A percentile compares a stretch with the other conserved stretches of the same genome.
Evolutionary conservation across 2,888 invertebrate genomes (phyloP).

Genomic region (Zygaena filipendulae): DNA sequence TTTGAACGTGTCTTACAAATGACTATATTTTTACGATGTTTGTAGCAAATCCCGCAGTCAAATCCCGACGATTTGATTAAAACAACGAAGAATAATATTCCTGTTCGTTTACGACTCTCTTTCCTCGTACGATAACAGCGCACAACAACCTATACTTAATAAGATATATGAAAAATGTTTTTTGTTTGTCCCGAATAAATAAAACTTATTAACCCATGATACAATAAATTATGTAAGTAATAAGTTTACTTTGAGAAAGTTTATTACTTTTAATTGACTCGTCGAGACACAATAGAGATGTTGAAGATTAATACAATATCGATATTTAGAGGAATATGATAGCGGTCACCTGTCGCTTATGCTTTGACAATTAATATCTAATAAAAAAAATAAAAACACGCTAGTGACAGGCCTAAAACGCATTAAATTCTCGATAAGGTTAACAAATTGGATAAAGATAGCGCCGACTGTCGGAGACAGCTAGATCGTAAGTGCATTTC

Average conservation of each 20-base stretch:
- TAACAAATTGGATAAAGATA: constrained; percentile 69
- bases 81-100: constrained; percentile 22
- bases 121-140: constrained; percentile 9
- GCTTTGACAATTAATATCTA: too few species aligned
- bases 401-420: constrained; percentile 55
- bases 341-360: constrained; percentile 49
- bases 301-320: too few species aligned
- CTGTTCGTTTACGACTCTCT: constrained; percentile 17
- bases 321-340: constrained; percentile 47
- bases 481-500: constrained; percentile 67
- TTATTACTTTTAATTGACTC: too few species aligned
- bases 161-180: constrained; percentile 12
- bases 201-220: too few species aligned
- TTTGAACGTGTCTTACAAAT: too few species aligned
- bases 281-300: too few species aligned
- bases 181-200: too few species aligned
- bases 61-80: constrained; percentile 30
- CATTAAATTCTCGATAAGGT: constrained; percentile 68
- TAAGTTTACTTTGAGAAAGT: too few species aligned
- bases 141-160: constrained; percentile 10
- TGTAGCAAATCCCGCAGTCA: constrained; percentile 27
- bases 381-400: constrained; percentile 56
- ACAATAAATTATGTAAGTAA: too few species aligned
- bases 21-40: constrained; percentile 36
- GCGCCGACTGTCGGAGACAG: constrained; percentile 52